These are phyloP conservation scores for Equus quagga DNA, from an alignment of 2,113 vertebrate genomes.

Conservation along the genomic window DNA sequence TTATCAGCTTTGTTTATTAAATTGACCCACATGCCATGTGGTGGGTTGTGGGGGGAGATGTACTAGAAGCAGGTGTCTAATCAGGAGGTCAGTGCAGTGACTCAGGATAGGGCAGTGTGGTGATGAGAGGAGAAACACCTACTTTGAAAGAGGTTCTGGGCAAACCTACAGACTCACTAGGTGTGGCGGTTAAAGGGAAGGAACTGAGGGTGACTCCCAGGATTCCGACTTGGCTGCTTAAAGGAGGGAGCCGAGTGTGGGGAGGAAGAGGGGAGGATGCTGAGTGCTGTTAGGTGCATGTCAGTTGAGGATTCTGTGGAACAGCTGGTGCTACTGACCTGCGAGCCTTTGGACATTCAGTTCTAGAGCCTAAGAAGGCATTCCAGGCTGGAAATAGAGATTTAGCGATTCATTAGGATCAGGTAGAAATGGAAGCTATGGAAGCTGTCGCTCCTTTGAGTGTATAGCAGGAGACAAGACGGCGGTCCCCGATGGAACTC, in stretches of 20 bases:
- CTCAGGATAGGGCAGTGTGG: not conserved
- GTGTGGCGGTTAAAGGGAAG: not conserved
- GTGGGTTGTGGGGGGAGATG: not conserved
- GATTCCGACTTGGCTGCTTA: not conserved
- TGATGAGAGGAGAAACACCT: not conserved
- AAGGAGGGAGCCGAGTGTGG: not conserved
- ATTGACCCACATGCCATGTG: fast-evolving
- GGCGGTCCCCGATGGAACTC: fast-evolving
- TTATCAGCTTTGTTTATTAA: not conserved
- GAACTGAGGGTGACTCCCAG: not conserved
- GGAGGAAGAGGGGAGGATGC: not conserved
- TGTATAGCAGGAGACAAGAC: not conserved
- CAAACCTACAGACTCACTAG: not conserved
- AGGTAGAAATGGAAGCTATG: not conserved
- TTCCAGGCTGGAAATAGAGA: not conserved
- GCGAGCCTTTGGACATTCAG: not conserved
- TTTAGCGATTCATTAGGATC: not conserved
- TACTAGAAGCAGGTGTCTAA: not conserved
- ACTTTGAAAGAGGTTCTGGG: not conserved
- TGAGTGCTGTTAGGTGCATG: not conserved
- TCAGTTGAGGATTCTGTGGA: not conserved
- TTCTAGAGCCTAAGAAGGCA: not conserved
- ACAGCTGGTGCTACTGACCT: not conserved
- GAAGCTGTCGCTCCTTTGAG: not conserved
- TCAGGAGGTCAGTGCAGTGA: no score